These are phyloP conservation scores for Sciaenops ocellatus DNA, from an alignment of 2,797 vertebrate species.

Conservation along the genomic window DNA sequence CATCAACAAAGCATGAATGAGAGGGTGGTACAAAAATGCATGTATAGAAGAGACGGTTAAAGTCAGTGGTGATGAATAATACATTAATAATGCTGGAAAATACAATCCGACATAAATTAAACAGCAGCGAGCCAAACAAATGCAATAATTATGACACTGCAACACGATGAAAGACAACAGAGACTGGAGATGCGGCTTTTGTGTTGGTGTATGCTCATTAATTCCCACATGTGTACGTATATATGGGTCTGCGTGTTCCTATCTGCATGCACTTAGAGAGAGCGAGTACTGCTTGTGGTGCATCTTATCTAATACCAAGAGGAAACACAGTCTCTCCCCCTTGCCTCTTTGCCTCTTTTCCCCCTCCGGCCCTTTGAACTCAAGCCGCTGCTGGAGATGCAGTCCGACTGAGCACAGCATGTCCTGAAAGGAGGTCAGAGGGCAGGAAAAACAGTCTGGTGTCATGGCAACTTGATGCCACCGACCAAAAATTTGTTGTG, in stretches of 20 bases:
- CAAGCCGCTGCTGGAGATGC: slow-evolving; percentile 74
- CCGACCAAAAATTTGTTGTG: slow-evolving; percentile 59
- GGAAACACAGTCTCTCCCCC: slow-evolving; percentile 58
- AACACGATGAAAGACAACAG: slow-evolving; percentile 53
- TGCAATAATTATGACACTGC: slow-evolving; percentile 73
- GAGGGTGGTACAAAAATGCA: slow-evolving; percentile 55
- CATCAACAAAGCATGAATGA: slow-evolving; percentile 59
- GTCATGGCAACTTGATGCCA: slow-evolving; percentile 84
- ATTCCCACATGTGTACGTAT: slow-evolving; percentile 47
- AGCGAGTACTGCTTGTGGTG: slow-evolving; percentile 59
- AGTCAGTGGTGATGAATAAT: slow-evolving; percentile 76
- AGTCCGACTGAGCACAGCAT: slow-evolving; percentile 80
- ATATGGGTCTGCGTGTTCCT: slow-evolving; percentile 51
- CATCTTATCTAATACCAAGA: slow-evolving; percentile 73
- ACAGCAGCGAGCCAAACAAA: slow-evolving; percentile 70
- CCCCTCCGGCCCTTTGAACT: slow-evolving; percentile 72
- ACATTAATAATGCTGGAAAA: slow-evolving; percentile 75
- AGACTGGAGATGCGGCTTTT: slow-evolving; percentile 45
- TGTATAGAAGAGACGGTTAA: slow-evolving; percentile 55
- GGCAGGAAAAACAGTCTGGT: slow-evolving; percentile 84
- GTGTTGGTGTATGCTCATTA: slow-evolving; percentile 46
- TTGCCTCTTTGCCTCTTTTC: slow-evolving; percentile 9
- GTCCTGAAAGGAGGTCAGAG: slow-evolving; percentile 83
- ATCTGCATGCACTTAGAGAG: slow-evolving; percentile 61
- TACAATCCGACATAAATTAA: slow-evolving; percentile 72